These are phyloP conservation scores for Campoplex capitator DNA, from an alignment of 2,888 invertebrate genomes.

Conservation along the genomic window DNA sequence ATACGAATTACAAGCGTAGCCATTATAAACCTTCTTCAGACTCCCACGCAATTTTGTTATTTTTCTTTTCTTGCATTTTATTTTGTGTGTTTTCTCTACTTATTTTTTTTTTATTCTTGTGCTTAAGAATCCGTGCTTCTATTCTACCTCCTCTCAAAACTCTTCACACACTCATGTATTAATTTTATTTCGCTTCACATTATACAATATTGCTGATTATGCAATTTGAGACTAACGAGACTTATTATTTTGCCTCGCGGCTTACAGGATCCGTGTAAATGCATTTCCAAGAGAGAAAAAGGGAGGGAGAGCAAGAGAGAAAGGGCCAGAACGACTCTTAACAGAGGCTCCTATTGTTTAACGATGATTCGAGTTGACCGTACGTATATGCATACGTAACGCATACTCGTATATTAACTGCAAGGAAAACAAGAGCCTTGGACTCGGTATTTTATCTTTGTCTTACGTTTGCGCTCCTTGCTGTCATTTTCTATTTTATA, in stretches of 20 bases:
- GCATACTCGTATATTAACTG: conserved; percentile 48
- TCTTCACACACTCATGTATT: neutral
- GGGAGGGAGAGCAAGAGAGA: conserved; percentile 12
- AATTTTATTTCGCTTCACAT: conserved; percentile 15
- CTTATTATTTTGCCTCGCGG: conserved; percentile 62
- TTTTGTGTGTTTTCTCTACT: neutral
- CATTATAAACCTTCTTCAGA: conserved; percentile 37
- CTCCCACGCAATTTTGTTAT: conserved; percentile 16
- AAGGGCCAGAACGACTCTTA: neutral
- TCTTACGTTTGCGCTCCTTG: conserved; percentile 32
- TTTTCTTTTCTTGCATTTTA: conserved; percentile 22
- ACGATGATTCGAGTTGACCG: conserved; percentile 63
- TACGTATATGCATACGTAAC: conserved; percentile 29
- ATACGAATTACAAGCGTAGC: conserved; percentile 65
- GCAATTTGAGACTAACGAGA: conserved; percentile 69
- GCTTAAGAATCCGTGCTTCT: conserved; percentile 57
- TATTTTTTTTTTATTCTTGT: conserved; percentile 36
- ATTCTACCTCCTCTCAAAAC: conserved; percentile 41
- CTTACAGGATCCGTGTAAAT: neutral
- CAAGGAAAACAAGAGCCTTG: conserved; percentile 27
- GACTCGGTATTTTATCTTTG: conserved; percentile 39
- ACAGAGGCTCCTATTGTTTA: conserved; percentile 60
- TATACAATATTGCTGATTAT: conserved; percentile 66
- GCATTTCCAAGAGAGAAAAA: neutral
- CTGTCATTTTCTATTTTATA: neutral